A percentile compares a stretch with the other conserved stretches of the same genome.
Evolutionary conservation across 2,113 vertebrate genomes (phyloP).

Genomic region (Hylia prasina): DNA sequence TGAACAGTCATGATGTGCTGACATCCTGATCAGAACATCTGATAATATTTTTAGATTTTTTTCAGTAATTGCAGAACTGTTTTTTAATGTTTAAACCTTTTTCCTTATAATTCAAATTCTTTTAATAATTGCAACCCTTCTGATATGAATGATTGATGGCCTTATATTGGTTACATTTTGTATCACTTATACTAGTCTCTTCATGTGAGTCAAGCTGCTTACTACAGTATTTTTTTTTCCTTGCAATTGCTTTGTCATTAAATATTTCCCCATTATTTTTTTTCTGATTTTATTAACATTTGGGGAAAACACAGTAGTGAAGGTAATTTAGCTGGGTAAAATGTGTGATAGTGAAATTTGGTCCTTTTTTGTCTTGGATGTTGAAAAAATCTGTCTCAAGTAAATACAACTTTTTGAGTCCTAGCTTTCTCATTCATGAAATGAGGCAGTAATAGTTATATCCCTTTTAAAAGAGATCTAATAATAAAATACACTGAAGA

Average conservation of each 20-base stretch:
- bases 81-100: background rate
- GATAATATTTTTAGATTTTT: background rate
- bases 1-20: background rate
- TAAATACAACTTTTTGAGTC: background rate
- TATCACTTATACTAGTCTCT: background rate
- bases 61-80: background rate
- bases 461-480: background rate
- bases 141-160: background rate
- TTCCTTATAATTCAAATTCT: background rate
- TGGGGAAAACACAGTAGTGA: background rate
- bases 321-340: background rate
- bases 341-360: background rate
- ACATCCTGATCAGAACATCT: background rate
- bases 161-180: background rate
- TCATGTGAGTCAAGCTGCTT: background rate
- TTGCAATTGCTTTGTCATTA: background rate
- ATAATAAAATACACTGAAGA: background rate
- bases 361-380: background rate
- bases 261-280: background rate
- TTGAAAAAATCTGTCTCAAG: background rate
- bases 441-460: background rate
- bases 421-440: background rate
- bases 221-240: background rate
- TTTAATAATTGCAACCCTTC: background rate
- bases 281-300: background rate